Percentiles rank a stretch among this genome's conserved stretches.
phyloP scores from a whole-genome alignment of 2,797 vertebrate species.

The Hippoglossus hippoglossus region DNA sequence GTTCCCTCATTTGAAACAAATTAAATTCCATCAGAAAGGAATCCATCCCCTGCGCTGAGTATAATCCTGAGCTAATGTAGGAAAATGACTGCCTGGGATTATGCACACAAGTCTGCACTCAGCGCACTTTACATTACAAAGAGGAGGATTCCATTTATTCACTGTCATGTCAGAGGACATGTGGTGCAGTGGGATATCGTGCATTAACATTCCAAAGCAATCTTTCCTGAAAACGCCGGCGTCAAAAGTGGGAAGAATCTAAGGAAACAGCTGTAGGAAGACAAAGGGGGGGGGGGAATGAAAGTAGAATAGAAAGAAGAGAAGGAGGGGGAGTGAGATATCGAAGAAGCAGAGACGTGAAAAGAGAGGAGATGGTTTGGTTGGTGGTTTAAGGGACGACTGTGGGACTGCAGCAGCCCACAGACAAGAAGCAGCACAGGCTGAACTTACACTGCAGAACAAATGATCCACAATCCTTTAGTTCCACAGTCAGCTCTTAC shows the following conservation, averaged over 20 bases:
- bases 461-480: neutral
- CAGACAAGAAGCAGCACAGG: neutral
- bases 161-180: constrained; percentile 31
- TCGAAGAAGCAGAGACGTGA: constrained; percentile 7
- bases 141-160: constrained; percentile 36
- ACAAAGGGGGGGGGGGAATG: neutral
- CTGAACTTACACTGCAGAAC: constrained; percentile 30
- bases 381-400: neutral
- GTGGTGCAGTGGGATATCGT: constrained; percentile 19
- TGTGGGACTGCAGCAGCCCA: constrained; percentile 40
- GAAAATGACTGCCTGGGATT: constrained; percentile 53
- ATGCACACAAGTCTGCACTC: constrained; percentile 17
- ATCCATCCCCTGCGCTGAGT: constrained; percentile 14
- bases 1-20: constrained; percentile 39
- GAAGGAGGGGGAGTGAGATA: neutral
- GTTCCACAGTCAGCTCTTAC: neutral
- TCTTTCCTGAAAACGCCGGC: constrained; percentile 12
- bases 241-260: constrained; percentile 4
- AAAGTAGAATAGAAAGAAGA: constrained; percentile 17
- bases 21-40: constrained; percentile 33
- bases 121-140: constrained; percentile 29
- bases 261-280: constrained; percentile 7
- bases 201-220: constrained; percentile 3
- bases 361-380: constrained; percentile 20
- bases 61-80: constrained; percentile 47